Conservation (phyloP, 2,113 vertebrate genomes). For the Platycercus adscitus region DNA sequence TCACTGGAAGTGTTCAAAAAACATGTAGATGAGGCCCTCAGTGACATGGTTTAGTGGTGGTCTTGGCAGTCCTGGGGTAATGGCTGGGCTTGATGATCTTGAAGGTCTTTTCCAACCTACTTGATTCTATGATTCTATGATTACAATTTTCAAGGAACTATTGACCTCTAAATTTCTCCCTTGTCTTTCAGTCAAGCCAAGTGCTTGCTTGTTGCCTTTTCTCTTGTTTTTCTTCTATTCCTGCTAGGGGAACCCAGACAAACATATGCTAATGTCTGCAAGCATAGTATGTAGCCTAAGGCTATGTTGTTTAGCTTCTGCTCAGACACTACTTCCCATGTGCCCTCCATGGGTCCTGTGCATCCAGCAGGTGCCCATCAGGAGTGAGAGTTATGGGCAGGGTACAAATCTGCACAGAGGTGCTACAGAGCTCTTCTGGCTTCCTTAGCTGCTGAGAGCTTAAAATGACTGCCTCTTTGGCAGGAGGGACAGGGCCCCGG, state of each 20-base stretch:
- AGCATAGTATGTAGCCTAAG: neutral
- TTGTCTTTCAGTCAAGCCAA: neutral
- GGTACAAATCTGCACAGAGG: neutral
- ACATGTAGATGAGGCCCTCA: neutral
- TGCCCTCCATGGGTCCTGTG: neutral
- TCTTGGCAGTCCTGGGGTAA: neutral
- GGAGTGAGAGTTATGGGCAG: neutral
- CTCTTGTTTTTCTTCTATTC: neutral
- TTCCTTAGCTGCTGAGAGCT: neutral
- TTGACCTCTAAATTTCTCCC: neutral
- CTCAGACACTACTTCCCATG: rapidly evolving
- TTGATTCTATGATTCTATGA: neutral
- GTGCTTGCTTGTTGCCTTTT: neutral
- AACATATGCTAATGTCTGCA: neutral
- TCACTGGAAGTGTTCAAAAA: neutral
- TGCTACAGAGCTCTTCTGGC: neutral
- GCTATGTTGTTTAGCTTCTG: neutral
- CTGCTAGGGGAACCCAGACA: neutral
- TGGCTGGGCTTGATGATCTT: neutral
- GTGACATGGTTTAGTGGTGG: neutral
- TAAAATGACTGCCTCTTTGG: neutral
- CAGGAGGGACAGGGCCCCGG: neutral
- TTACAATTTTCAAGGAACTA: neutral
- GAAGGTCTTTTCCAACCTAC: neutral
- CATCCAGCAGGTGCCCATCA: rapidly evolving